Evolutionary conservation across 2,888 invertebrate species (phyloP), one percentile per base, ranked within the genome.

Genomic region (Oscheius onirici): DNA sequence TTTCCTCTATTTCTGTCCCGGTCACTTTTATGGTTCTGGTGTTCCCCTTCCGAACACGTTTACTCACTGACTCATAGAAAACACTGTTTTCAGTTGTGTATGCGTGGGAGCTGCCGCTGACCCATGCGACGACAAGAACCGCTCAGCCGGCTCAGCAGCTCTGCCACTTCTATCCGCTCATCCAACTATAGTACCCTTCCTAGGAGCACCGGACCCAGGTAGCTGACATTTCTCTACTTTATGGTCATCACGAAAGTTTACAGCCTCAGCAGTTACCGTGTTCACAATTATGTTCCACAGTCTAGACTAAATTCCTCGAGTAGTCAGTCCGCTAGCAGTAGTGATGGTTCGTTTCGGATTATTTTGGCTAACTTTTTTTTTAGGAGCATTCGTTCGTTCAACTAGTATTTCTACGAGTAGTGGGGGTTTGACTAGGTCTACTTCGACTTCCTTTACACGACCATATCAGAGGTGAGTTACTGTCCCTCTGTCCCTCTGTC

Each of bases 161-260:
- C 79, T 8, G 77, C 79, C 41, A 76, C 77, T 46, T 74, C 76
- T 5, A 81, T 81, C 60, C 72, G 81, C 5, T 70, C 77, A 41
- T 58, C 72, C 22, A 79, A 78, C 65, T 81, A 81, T 54, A 34
- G 34, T 34, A 75, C 79, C n/a, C 22, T 55, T 22, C 49, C 44
- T 22, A 43, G 74, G 58, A 57, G 34, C 15, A 49, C 44, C 2
- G 68, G 68, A 22, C 58, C 68, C 3, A 67, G 66, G 66, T 54
- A n/a, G n/a, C n/a, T n/a, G n/a, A n/a, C n/a, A 49, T 13, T 10
- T 15, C 26, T 13, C 43, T 24, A 22, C 17, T 43, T 43, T 10
- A 34, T 34, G 34, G 41, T 28, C 1, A 41, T 20, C 34, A 17
- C 41, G 24, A 61, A 44, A 51, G 26, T 17, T 49, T 63, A 17